These are phyloP conservation scores for Onychomys leucogaster DNA, from an alignment of 2,797 vertebrate species.

Conservation along the genomic window DNA sequence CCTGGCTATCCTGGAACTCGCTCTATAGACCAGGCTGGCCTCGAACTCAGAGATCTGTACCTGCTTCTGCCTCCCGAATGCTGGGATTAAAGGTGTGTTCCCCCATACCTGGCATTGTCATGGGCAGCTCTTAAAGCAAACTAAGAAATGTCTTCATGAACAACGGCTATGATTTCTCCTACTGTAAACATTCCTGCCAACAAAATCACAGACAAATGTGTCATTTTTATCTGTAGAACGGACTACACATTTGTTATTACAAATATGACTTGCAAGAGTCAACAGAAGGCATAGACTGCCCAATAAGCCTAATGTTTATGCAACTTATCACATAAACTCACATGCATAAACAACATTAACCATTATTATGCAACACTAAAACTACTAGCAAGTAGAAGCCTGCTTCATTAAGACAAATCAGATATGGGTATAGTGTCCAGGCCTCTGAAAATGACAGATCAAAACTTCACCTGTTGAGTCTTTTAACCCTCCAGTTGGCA, in stretches of 20 bases:
- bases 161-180: constrained; percentile 9
- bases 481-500: not conserved
- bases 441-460: not conserved
- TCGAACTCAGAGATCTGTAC: not conserved
- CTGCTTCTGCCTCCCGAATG: not conserved
- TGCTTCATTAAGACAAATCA: not conserved
- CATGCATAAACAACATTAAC: not conserved
- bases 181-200: not conserved
- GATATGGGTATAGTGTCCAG: not conserved
- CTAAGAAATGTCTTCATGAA: not conserved
- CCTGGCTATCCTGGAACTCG: not conserved
- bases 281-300: not conserved
- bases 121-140: not conserved
- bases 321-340: not conserved
- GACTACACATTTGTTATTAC: not conserved
- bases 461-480: not conserved
- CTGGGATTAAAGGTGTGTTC: not conserved
- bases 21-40: not conserved
- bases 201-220: not conserved
- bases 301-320: not conserved
- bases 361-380: not conserved
- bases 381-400: not conserved
- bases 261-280: not conserved
- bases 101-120: not conserved
- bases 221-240: not conserved